A percentile compares a stretch with the other conserved stretches of the same genome.
These are phyloP conservation scores for Cheilosia urbana DNA, from an alignment of 2,888 invertebrate genomes.

Conservation along the genomic window DNA sequence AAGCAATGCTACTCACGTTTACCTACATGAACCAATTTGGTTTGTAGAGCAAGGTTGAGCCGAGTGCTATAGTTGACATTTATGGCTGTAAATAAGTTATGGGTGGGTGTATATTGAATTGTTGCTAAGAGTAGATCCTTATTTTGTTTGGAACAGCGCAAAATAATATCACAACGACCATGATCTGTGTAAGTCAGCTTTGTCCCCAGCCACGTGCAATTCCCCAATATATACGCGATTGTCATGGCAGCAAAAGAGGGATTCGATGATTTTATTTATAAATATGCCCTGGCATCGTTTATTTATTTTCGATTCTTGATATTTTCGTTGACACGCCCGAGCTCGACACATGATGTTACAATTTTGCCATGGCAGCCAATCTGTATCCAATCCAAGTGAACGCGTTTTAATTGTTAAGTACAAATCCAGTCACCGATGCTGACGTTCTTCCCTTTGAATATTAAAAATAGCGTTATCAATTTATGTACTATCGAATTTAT, in stretches of 20 bases:
- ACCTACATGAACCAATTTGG: not conserved
- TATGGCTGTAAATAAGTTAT: no score
- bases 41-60: constrained; percentile 25
- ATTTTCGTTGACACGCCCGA: not conserved
- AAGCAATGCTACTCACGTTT: constrained; percentile 1
- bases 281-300: not conserved
- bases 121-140: no score
- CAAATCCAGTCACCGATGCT: constrained; percentile 1
- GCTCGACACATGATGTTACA: not conserved
- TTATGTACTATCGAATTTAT: constrained; percentile 38
- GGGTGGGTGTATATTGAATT: no score
- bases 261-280: no score
- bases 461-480: constrained; percentile 33
- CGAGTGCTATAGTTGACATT: not conserved
- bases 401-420: constrained; percentile 19
- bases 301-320: not conserved
- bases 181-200: no score
- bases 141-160: no score
- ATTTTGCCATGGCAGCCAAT: not conserved
- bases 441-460: not conserved
- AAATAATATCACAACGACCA: no score
- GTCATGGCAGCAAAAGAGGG: no score
- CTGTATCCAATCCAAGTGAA: constrained; percentile 39
- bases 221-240: no score
- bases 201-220: no score